Conservation (phyloP, 2,888 invertebrate genomes). For the Campoletis raptor region DNA sequence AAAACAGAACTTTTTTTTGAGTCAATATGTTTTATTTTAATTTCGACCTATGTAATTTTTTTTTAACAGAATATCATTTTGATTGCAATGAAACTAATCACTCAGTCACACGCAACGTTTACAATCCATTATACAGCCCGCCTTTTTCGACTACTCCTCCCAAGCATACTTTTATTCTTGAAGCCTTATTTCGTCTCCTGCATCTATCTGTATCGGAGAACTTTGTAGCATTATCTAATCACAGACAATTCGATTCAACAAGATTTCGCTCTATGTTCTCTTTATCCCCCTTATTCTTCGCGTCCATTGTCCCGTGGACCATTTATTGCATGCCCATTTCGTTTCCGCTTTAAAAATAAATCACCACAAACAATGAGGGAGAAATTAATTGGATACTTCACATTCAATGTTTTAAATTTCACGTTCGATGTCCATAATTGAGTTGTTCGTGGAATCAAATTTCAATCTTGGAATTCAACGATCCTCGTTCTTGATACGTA, state of each 20-base stretch:
- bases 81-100: background rate
- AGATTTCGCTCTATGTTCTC: slow-evolving; percentile 9
- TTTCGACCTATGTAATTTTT: background rate
- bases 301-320: slow-evolving; percentile 16
- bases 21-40: background rate
- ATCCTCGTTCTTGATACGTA: background rate
- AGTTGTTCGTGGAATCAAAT: background rate
- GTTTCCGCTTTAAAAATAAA: background rate
- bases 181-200: background rate
- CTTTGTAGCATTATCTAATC: slow-evolving; percentile 51
- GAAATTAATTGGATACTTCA: background rate
- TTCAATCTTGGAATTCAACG: background rate
- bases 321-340: background rate
- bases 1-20: background rate
- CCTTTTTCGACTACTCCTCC: background rate
- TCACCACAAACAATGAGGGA: background rate
- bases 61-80: background rate
- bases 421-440: background rate
- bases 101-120: slow-evolving; percentile 11
- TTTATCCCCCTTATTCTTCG: slow-evolving; percentile 18
- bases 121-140: slow-evolving; percentile 21
- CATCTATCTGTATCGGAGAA: slow-evolving; percentile 17
- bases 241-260: slow-evolving; percentile 42
- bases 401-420: background rate
- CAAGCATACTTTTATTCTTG: slow-evolving; percentile 24